Percentiles rank a stretch among this genome's conserved stretches.
Conservation (phyloP, 2,113 vertebrate species). For the Eulacestoma nigropectus region DNA sequence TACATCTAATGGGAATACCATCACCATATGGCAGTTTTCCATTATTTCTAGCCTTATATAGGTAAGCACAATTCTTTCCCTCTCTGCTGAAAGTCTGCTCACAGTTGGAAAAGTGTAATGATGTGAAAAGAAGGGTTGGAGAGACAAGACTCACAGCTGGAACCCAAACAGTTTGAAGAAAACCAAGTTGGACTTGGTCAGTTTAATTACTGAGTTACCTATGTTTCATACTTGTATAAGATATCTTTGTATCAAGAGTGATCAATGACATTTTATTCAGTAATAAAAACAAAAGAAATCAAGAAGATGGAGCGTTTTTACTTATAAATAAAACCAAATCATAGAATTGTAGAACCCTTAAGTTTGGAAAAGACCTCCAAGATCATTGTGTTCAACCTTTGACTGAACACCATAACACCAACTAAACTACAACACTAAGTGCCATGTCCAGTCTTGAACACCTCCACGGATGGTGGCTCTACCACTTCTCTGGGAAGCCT, state of each 20-base stretch:
- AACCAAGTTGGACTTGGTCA: not conserved
- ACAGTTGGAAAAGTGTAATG: not conserved
- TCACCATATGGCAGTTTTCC: not conserved
- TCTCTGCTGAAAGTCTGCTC: not conserved
- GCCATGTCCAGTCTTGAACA: not conserved
- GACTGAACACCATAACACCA: too few relatives aligned
- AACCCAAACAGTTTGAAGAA: not conserved
- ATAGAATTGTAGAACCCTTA: not conserved
- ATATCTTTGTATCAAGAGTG: not conserved
- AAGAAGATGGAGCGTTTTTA: not conserved
- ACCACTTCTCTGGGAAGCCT: rapidly evolving
- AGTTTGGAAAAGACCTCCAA: not conserved
- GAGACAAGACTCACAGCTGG: not conserved
- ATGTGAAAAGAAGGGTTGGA: not conserved
- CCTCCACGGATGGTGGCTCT: not conserved
- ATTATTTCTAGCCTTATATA: not conserved
- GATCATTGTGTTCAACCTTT: not conserved
- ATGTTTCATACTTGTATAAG: not conserved
- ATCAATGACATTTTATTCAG: not conserved
- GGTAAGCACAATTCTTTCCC: not conserved
- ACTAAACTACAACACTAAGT: not conserved
- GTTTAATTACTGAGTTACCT: not conserved
- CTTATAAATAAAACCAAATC: not conserved
- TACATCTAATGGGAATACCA: not conserved
- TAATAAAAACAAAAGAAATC: not conserved